These are phyloP conservation scores for Eupithecia vulgata DNA, from an alignment of 2,888 invertebrate genomes.

Conservation along the genomic window DNA sequence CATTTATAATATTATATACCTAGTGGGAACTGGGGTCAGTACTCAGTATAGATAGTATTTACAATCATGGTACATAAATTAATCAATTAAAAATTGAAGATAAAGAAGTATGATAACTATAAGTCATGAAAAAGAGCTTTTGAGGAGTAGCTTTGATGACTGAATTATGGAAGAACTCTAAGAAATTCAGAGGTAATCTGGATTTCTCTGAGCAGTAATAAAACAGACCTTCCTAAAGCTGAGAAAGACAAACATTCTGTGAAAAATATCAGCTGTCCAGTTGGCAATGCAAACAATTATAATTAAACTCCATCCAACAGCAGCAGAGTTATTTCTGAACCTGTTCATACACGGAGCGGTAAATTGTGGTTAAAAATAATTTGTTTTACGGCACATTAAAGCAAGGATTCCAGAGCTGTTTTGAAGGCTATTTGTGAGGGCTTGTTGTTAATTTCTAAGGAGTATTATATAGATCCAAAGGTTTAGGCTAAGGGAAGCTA, in stretches of 20 bases:
- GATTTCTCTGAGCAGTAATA: conserved; percentile 2
- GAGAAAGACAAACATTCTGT: conserved; percentile 36
- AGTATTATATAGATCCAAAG: background rate
- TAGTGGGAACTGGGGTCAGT: too few species aligned
- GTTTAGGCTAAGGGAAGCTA: too few species aligned
- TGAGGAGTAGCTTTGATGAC: too few species aligned
- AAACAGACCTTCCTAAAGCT: conserved; percentile 6
- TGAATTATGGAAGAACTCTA: background rate
- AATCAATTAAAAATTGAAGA: too few species aligned
- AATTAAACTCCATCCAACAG: conserved; percentile 53
- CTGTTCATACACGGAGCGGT: conserved; percentile 37
- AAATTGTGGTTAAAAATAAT: conserved; percentile 16
- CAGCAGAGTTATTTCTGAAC: conserved; percentile 56
- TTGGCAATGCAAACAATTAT: conserved; percentile 59
- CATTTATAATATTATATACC: too few species aligned
- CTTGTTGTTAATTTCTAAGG: background rate
- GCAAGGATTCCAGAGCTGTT: background rate
- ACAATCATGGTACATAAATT: too few species aligned
- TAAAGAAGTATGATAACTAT: too few species aligned
- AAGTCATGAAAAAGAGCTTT: too few species aligned
- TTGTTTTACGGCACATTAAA: conserved; percentile 21
- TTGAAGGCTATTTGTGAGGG: background rate
- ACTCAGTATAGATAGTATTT: too few species aligned
- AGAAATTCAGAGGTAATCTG: background rate
- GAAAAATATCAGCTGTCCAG: conserved; percentile 48